A percentile compares a stretch with the other conserved stretches of the same genome.
phyloP scores from a whole-genome alignment of 2,797 vertebrate genomes.

The Acanthurus leucopareius region DNA sequence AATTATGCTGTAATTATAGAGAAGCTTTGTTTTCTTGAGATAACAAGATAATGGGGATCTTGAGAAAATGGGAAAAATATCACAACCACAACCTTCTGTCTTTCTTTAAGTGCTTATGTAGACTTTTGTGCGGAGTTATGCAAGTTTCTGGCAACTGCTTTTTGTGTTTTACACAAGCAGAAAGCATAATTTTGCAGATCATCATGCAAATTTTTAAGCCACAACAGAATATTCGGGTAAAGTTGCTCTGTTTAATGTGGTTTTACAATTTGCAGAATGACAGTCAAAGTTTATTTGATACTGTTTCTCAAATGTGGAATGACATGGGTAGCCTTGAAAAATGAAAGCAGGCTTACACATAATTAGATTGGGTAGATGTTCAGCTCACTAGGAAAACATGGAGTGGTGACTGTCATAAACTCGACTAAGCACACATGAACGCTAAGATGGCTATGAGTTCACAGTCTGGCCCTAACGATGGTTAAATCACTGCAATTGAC shows the following conservation, averaged over 20 bases:
- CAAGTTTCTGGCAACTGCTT: background rate
- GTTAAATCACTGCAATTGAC: slow-evolving; percentile 27
- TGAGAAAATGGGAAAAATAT: background rate
- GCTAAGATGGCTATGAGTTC: slow-evolving; percentile 2
- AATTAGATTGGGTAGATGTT: background rate
- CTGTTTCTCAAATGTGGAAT: slow-evolving; percentile 1
- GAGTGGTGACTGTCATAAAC: slow-evolving; percentile 8
- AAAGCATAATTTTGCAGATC: too few relatives aligned
- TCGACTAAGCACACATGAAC: background rate
- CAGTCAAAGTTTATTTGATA: background rate
- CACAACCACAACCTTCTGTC: background rate
- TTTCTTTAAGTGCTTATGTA: background rate
- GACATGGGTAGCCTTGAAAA: slow-evolving; percentile 14
- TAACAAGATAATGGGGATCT: slow-evolving; percentile 1
- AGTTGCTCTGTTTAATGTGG: background rate
- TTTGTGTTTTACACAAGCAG: background rate
- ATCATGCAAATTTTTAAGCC: background rate
- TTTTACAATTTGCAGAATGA: background rate
- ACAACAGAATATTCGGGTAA: background rate
- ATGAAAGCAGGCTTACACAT: slow-evolving; percentile 2
- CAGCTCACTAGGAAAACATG: background rate
- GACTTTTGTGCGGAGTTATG: background rate
- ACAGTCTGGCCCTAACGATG: background rate
- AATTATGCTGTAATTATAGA: background rate
- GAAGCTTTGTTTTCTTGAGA: background rate